These are phyloP conservation scores for Caenorhabditis macrosperma DNA, from an alignment of 2,888 invertebrate genomes.

Conservation along the genomic window DNA sequence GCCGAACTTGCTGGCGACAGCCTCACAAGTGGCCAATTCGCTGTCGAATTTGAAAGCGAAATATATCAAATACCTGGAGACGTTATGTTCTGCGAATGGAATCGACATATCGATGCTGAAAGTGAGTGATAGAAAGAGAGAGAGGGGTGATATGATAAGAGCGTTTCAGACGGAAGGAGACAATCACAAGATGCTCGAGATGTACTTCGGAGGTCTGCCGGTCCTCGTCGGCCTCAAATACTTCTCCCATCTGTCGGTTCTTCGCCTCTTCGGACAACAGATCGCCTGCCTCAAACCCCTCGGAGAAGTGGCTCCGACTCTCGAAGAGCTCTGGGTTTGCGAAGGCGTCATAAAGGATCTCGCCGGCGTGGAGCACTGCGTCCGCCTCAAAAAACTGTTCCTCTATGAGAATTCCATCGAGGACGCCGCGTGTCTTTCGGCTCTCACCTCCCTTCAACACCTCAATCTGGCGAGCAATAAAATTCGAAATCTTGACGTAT, in stretches of 20 bases:
- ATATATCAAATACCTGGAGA: constrained; percentile 76
- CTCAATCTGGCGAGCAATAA: constrained; percentile 59
- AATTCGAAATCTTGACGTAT: constrained; percentile 41
- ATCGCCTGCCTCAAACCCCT: constrained; percentile 72
- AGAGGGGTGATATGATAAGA: neutral
- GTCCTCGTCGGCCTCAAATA: constrained; percentile 75
- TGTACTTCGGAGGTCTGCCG: constrained; percentile 75
- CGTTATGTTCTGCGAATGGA: constrained; percentile 74
- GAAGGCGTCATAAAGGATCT: constrained; percentile 74
- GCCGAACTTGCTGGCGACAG: constrained; percentile 57
- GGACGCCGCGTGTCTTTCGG: constrained; percentile 56
- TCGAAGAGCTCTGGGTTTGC: constrained; percentile 77
- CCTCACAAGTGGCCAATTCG: constrained; percentile 67
- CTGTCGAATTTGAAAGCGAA: constrained; percentile 71
- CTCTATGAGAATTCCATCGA: constrained; percentile 75
- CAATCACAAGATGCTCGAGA: constrained; percentile 67
- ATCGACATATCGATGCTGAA: constrained; percentile 74
- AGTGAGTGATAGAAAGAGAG: constrained; percentile 52
- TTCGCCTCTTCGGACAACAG: constrained; percentile 72
- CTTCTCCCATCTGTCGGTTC: constrained; percentile 65
- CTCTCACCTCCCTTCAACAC: constrained; percentile 62
- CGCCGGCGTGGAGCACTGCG: constrained; percentile 71
- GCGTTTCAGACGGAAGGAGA: constrained; percentile 67
- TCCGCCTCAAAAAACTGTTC: constrained; percentile 67
- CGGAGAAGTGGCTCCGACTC: constrained; percentile 69